Evolutionary conservation across 2,113 vertebrate species (phyloP).

Genomic region (Triplophysa siluroides): DNA sequence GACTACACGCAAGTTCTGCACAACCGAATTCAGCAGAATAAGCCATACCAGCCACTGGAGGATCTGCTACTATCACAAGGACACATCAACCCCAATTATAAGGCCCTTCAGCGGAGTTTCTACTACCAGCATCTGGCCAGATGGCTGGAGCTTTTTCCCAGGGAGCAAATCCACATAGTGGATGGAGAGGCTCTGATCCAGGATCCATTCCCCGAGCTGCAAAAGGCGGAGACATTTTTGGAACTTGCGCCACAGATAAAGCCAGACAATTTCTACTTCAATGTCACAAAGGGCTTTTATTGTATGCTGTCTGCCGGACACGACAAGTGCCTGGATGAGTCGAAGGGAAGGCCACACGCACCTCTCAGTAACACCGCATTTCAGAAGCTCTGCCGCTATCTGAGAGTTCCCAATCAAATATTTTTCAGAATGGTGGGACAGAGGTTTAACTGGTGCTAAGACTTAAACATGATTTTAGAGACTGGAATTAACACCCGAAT

Average conservation of each 20-base stretch:
- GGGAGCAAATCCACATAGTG: conserved; percentile 78
- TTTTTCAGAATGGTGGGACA: conserved; percentile 80
- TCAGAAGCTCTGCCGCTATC: conserved; percentile 74
- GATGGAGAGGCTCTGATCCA: conserved; percentile 77
- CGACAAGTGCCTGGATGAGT: conserved; percentile 80
- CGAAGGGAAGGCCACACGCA: conserved; percentile 79
- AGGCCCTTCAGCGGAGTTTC: conserved; percentile 79
- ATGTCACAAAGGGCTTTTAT: conserved; percentile 82
- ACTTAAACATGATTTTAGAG: neutral
- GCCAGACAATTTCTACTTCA: conserved; percentile 80
- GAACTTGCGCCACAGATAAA: conserved; percentile 71
- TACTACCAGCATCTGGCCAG: conserved; percentile 74
- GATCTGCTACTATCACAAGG: conserved; percentile 70
- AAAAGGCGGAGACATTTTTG: conserved; percentile 75
- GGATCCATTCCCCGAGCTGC: conserved; percentile 78
- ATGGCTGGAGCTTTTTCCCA: conserved; percentile 77
- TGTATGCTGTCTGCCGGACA: conserved; percentile 75
- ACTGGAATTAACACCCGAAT: too few species aligned
- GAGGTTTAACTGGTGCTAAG: conserved; percentile 80
- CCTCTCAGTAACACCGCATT: conserved; percentile 69
- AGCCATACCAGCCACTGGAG: conserved; percentile 76
- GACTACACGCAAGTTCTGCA: conserved; percentile 84
- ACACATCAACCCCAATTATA: conserved; percentile 71
- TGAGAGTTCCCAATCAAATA: conserved; percentile 73
- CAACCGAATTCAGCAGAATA: conserved; percentile 75